These are phyloP conservation scores for Lytechinus variegatus DNA, from an alignment of 35 echinoderm and acorn worm species.

Conservation along the genomic window DNA sequence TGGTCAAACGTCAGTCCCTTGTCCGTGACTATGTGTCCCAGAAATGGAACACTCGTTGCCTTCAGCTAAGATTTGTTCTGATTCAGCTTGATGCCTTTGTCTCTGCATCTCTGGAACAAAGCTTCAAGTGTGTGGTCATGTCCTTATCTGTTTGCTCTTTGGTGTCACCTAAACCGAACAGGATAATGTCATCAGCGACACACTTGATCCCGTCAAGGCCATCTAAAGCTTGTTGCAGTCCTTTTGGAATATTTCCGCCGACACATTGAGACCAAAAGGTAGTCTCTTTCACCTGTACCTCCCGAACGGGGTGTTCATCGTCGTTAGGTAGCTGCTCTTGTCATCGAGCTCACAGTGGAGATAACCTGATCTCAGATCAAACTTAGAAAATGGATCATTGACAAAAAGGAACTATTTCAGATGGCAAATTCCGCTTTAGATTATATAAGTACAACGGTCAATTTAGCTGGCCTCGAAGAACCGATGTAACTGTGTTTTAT, in stretches of 20 bases:
- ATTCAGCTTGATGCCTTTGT: constrained; percentile 51
- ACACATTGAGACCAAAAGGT: constrained; percentile 39
- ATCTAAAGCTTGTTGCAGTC: constrained; percentile 3
- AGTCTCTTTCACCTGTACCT: constrained; percentile 59
- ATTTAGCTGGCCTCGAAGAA: no score
- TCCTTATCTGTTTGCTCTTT: constrained; percentile 53
- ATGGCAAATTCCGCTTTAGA: no score
- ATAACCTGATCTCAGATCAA: neutral
- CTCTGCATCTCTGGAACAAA: constrained; percentile 57
- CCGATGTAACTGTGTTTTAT: no score
- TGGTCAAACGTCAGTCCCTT: constrained; percentile 43
- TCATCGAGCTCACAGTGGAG: constrained; percentile 26
- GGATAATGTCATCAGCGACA: constrained; percentile 64
- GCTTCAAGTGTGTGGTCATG: constrained; percentile 57
- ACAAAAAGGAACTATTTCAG: no score
- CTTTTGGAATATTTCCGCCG: constrained; percentile 42
- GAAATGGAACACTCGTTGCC: neutral
- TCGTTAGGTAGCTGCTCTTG: constrained; percentile 45
- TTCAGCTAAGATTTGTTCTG: neutral
- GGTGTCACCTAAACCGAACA: constrained; percentile 52
- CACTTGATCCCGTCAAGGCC: neutral
- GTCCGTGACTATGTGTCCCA: neutral
- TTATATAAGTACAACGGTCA: no score
- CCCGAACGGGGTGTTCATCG: constrained; percentile 50
- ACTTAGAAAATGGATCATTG: no score